Conservation (phyloP, 92 coral and sea anemone genomes). For the Zoanthus sansibaricus region DNA sequence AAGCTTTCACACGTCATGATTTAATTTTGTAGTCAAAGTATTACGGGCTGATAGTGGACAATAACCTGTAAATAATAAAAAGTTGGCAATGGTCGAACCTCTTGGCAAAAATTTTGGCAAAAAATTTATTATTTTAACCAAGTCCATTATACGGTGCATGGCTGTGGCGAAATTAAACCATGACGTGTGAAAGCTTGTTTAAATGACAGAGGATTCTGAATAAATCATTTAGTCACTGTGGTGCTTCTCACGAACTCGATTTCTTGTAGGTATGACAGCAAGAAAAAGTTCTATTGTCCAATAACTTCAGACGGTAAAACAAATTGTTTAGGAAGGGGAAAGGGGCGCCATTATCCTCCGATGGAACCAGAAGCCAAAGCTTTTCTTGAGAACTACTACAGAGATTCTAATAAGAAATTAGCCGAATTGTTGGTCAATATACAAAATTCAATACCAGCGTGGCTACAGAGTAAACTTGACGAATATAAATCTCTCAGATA, state of each 20-base stretch:
- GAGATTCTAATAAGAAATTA: conserved; percentile 79
- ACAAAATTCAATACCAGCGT: conserved; percentile 78
- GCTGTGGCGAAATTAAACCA: too few species aligned
- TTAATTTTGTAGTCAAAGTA: too few species aligned
- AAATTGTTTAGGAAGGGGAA: conserved; percentile 87
- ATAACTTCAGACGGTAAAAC: conserved; percentile 67
- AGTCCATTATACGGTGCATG: too few species aligned
- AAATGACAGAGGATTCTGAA: too few species aligned
- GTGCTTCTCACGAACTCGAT: background rate
- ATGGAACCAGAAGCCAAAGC: conserved; percentile 71
- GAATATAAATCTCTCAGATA: background rate
- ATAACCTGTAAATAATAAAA: too few species aligned
- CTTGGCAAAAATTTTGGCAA: too few species aligned
- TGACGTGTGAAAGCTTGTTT: too few species aligned
- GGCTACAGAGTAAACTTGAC: conserved; percentile 67
- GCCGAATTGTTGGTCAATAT: conserved; percentile 68
- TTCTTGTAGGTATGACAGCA: conserved; percentile 76
- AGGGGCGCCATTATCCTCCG: conserved; percentile 88
- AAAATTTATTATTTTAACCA: too few species aligned
- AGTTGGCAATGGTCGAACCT: too few species aligned
- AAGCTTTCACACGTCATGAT: too few species aligned
- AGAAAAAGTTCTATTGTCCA: conserved; percentile 88
- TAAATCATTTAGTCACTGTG: too few species aligned
- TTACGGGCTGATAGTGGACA: too few species aligned
- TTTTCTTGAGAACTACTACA: conserved; percentile 81